Conservation (phyloP, 2,113 vertebrate species). For the Phalacrocorax pelagicus region DNA sequence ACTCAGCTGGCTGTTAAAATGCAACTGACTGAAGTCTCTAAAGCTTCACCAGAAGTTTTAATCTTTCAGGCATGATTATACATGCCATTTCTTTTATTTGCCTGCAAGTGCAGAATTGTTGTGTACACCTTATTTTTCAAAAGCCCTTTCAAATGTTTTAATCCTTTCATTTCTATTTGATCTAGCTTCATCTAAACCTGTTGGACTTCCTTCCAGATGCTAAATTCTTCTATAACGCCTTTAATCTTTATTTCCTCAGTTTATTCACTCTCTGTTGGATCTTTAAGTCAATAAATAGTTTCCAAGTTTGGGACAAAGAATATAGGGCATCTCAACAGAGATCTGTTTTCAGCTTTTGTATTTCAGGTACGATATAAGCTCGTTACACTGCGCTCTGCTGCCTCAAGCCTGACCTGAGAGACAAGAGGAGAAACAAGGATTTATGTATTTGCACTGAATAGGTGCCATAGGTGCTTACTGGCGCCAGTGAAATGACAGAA, state of each 20-base stretch:
- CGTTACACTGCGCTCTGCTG: neutral
- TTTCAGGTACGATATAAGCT: neutral
- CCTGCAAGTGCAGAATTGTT: neutral
- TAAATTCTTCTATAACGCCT: neutral
- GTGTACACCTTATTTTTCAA: neutral
- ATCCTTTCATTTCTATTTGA: constrained; percentile 12
- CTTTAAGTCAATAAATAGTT: neutral
- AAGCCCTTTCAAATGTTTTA: neutral
- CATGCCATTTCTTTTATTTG: constrained; percentile 22
- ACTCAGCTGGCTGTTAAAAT: neutral
- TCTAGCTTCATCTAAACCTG: neutral
- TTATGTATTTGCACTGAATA: neutral
- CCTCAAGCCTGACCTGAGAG: neutral
- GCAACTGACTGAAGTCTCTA: neutral
- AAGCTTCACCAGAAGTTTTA: constrained; percentile 22
- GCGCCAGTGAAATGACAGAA: neutral
- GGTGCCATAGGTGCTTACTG: neutral
- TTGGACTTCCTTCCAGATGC: neutral
- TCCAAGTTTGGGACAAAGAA: neutral
- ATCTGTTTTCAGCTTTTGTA: neutral
- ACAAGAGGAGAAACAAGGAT: neutral
- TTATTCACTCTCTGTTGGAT: neutral
- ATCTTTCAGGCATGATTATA: constrained; percentile 53
- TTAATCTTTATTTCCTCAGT: neutral
- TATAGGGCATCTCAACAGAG: neutral